Base-by-base conservation (phyloP, 2,113 vertebrate species). In the Cebus imitator region DNA sequence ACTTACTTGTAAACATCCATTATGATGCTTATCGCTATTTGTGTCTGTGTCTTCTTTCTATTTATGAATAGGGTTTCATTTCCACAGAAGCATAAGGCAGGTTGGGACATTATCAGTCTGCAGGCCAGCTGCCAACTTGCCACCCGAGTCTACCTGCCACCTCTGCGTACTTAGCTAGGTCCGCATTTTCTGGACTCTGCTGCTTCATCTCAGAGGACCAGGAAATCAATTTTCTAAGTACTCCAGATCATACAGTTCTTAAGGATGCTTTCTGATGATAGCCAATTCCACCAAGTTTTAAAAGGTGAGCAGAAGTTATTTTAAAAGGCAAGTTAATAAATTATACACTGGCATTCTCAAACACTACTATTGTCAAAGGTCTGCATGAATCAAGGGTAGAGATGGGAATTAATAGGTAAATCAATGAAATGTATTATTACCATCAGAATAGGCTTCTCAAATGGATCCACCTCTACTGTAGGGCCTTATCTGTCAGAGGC, bases 21-120 rank as follows among this genome's bases (percentile, higher is more conserved):
- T 89, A 83, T 1, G 75, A 91, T 57, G 17, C 86, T 43, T 79
- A 91, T 87, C 75, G 0, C 80, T 96, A 9, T 94, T 43, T 92
- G 95, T 55, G 78, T 61, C 81, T 57, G 83, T 95, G 87, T 97
- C 86, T 82, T 70, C 57, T 95, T 91, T 70, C 93, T 96, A 48
- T 32, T 91, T 86, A 64, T 55, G 92, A 89, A 16, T 68, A 43
- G 68, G 86, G 90, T 89, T 97, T 98, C 73, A 55, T 82, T 95
- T 89, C 75, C 95, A 93, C 27, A 79, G 94, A 91, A 95, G 93
- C 76, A 13, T 7, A 57, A 72, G 58, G 45, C 52, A 78, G 75
- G 58, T 5, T 57, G 76, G 66, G 66, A 79, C n/a, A 35, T 5
- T n/a, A 84, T 48, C 75, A 21, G 66, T 25, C 61, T 86, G 43